Base-by-base conservation (phyloP, 2,797 vertebrate genomes). In the Intellagama lesueurii region DNA sequence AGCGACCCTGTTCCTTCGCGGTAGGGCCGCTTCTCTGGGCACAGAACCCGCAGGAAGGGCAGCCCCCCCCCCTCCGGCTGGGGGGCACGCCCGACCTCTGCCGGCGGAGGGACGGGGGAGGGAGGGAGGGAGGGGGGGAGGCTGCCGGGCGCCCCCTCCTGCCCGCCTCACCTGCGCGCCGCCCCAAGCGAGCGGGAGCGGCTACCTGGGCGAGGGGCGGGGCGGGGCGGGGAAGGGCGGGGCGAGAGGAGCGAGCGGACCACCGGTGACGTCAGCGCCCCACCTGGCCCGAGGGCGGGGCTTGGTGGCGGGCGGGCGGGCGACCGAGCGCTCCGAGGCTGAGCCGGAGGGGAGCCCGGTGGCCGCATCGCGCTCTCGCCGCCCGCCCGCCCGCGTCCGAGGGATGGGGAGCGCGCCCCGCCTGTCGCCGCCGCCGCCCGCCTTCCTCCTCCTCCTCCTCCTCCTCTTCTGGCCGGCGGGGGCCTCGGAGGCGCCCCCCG, bases 261-360 rank as follows among this genome's bases (percentile, higher is more conserved):
- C 22, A 5, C 14, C 4, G 30, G 32, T 64, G 86, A 81, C 86
- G 86, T 81, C 79, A 70, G 32, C 2, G 44, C 60, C 85, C 86
- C 79, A 87, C 86, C 86, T 87, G 86, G 76, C 26, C 5, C 4
- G 28, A 35, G 60, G 60, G 85, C 60, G 75, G 75, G 60, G 75
- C 35, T 5, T n/a, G 17, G 68, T 0, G 26, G 68, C 83, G 1
- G 70, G 49, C 69, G 49, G 79, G 16, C 26, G 79, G 19, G 11
- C 78, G 40, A 40, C 72, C 16, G 22, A 1, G 40, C 1, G 19
- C 19, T 22, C 24, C 17, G 75, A 40, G 75, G 40, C 1, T 40
- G 7, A 52, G 32, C 28, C 0, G 22, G 35, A 8, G 11, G 7
- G 49, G 12, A 2, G 79, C 30, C 6, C 16, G 40, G 28, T 26